Conservation (phyloP, 2,797 vertebrate species). For the Podarcis siculus region DNA sequence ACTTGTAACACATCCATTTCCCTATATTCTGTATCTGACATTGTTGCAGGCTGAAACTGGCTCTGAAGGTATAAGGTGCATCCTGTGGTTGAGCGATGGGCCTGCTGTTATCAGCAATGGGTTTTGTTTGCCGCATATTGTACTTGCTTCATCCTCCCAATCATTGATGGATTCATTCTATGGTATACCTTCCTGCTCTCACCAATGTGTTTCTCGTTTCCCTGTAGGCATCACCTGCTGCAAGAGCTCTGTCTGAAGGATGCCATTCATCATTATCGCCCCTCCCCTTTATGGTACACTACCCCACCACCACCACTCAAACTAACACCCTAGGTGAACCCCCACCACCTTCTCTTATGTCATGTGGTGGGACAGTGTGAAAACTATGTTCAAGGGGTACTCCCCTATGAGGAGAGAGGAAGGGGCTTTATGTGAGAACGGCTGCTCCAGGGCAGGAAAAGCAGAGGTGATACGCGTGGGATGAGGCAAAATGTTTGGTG, state of each 20-base stretch:
- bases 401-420: neutral
- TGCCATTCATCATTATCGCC: neutral
- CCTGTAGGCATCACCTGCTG: neutral
- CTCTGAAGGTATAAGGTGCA: neutral
- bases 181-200: neutral
- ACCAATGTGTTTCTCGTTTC: neutral
- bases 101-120: neutral
- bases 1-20: neutral
- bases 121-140: neutral
- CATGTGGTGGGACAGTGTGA: neutral
- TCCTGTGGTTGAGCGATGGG: neutral
- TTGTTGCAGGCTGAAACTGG: neutral
- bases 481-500: neutral
- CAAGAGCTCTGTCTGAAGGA: neutral
- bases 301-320: neutral
- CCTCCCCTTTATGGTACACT: neutral
- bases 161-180: neutral
- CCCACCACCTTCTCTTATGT: neutral
- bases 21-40: neutral
- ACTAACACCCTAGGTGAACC: neutral
- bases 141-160: neutral
- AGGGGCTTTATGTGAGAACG: neutral
- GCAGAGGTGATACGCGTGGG: neutral
- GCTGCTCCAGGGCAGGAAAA: neutral
- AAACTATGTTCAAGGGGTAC: neutral